These are phyloP conservation scores for Halcyon leucocephala DNA, from an alignment of 2,797 vertebrate genomes.

Conservation along the genomic window DNA sequence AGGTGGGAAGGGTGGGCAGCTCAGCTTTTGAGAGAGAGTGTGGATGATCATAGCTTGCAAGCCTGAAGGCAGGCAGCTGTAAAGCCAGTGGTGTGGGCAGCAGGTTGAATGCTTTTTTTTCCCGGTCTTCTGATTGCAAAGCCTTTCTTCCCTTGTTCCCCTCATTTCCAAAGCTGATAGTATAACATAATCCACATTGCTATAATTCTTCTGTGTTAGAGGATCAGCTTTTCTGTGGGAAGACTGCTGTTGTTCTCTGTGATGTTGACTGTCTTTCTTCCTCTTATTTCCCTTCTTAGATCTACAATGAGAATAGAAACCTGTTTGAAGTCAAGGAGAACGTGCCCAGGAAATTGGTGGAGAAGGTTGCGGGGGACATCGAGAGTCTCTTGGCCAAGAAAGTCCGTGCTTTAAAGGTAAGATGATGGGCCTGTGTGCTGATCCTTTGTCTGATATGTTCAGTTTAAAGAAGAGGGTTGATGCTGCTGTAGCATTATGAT, in stretches of 20 bases:
- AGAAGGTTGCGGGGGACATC: slow-evolving; percentile 93
- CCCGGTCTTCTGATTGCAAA: background rate
- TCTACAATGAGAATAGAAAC: slow-evolving; percentile 95
- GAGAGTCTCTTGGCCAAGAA: slow-evolving; percentile 95
- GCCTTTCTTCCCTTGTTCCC: background rate
- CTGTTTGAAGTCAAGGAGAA: slow-evolving; percentile 96
- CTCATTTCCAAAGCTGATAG: background rate
- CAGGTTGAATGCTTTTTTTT: background rate
- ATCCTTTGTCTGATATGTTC: background rate
- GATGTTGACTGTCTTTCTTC: background rate
- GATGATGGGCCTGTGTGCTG: background rate
- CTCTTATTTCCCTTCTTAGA: slow-evolving; percentile 81
- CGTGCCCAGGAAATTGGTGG: slow-evolving; percentile 92
- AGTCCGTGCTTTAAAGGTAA: slow-evolving; percentile 96
- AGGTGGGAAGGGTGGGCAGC: background rate
- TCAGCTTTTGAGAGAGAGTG: background rate
- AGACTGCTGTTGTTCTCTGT: background rate
- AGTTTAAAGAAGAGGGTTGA: background rate
- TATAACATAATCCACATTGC: background rate
- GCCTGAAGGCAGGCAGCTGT: background rate
- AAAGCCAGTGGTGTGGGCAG: background rate
- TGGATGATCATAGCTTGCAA: background rate
- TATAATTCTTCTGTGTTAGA: background rate
- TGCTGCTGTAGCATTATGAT: background rate
- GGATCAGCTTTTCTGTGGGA: background rate